phyloP scores from a whole-genome alignment of 1,140 invertebrate species.

The Danaus plexippus region DNA sequence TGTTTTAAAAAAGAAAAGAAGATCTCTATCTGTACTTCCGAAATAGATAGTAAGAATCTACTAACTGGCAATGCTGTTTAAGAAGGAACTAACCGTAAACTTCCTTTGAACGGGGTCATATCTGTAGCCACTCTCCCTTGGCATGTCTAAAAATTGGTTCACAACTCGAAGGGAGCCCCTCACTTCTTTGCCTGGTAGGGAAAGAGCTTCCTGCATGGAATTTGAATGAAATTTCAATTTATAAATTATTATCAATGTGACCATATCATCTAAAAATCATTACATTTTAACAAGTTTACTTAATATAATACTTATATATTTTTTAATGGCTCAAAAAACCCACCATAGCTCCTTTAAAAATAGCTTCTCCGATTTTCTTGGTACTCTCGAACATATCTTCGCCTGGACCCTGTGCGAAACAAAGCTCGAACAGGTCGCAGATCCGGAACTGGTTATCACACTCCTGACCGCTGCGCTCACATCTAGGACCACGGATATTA shows the following conservation, averaged over 20 bases:
- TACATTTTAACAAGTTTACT: no score
- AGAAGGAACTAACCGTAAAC: slow-evolving; percentile 28
- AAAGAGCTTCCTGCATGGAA: no score
- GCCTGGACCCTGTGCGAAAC: slow-evolving; percentile 89
- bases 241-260: no score
- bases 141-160: slow-evolving; percentile 91
- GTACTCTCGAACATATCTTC: slow-evolving; percentile 93
- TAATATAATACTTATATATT: no score
- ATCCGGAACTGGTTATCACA: slow-evolving; percentile 86
- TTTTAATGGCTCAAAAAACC: slow-evolving; percentile 35
- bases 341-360: slow-evolving; percentile 84
- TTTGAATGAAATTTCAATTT: no score
- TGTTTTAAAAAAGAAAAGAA: neutral
- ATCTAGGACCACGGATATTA: slow-evolving; percentile 86
- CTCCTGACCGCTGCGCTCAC: slow-evolving; percentile 80
- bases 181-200: slow-evolving; percentile 67
- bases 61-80: no score
- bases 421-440: slow-evolving; percentile 78
- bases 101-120: slow-evolving; percentile 72
- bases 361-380: slow-evolving; percentile 85
- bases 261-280: no score
- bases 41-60: no score
- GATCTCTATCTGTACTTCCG: no score
- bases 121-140: slow-evolving; percentile 73
- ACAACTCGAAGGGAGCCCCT: slow-evolving; percentile 72